Evolutionary conservation across 2,797 vertebrate species (phyloP).

Genomic region (Pterois miles): DNA sequence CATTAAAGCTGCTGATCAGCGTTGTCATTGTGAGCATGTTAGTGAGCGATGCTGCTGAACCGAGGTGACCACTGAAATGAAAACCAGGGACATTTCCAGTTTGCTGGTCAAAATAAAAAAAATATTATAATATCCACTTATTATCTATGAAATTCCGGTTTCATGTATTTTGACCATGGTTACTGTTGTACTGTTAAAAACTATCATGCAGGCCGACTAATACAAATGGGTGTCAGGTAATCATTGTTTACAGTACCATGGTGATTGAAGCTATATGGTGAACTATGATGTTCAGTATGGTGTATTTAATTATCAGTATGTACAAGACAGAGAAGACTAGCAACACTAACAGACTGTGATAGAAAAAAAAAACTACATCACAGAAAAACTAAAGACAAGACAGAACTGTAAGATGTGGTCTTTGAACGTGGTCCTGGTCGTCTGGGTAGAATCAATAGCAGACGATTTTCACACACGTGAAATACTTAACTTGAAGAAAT

Average conservation of each 20-base stretch:
- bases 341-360: too few relatives aligned
- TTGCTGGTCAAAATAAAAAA: too few relatives aligned
- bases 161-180: neutral
- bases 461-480: too few relatives aligned
- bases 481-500: neutral
- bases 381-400: too few relatives aligned
- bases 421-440: too few relatives aligned
- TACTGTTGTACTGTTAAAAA: neutral
- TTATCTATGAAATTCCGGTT: neutral
- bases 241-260: neutral
- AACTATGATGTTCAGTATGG: neutral
- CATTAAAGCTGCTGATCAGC: neutral
- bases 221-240: neutral
- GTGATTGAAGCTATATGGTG: neutral
- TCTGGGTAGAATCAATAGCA: too few relatives aligned
- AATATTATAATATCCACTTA: too few relatives aligned
- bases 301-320: neutral
- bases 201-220: neutral
- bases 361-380: too few relatives aligned
- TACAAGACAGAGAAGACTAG: neutral
- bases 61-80: neutral
- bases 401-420: neutral
- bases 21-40: neutral
- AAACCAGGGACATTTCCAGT: neutral
- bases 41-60: too few relatives aligned